phyloP scores from a whole-genome alignment of 1,140 invertebrate species.

The Drosophila elegans region DNA sequence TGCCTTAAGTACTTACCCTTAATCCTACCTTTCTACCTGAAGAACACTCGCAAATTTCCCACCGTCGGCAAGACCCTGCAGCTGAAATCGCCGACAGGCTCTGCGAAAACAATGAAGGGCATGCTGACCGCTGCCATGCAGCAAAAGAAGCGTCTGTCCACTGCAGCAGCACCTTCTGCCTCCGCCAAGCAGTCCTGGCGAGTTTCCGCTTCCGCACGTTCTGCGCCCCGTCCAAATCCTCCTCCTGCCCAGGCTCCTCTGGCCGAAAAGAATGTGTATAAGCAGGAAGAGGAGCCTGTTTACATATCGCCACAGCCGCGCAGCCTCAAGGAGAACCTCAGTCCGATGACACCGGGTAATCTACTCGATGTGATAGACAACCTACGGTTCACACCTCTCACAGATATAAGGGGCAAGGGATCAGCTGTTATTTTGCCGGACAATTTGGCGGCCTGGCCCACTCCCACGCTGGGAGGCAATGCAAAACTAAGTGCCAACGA shows the following conservation, averaged over 20 bases:
- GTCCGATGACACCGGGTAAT: constrained; percentile 64
- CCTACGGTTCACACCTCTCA: constrained; percentile 75
- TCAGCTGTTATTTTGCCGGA: constrained; percentile 38
- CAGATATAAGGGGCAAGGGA: constrained; percentile 1
- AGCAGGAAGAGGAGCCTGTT: constrained; percentile 17
- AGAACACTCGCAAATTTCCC: constrained; percentile 71
- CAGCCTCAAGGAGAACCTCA: constrained; percentile 74
- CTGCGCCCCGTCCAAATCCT: neutral
- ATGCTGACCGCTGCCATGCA: constrained; percentile 38
- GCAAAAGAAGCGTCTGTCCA: constrained; percentile 52
- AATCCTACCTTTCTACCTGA: constrained; percentile 44
- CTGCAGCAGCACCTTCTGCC: constrained; percentile 9
- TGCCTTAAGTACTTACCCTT: constrained; percentile 10
- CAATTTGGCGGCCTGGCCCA: constrained; percentile 72
- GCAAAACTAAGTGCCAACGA: constrained; percentile 15
- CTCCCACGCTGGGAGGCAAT: constrained; percentile 50
- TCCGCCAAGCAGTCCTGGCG: constrained; percentile 27
- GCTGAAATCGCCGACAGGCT: constrained; percentile 67
- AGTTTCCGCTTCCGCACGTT: neutral
- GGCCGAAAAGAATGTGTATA: constrained; percentile 51
- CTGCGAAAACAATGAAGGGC: constrained; percentile 30
- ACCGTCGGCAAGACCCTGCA: constrained; percentile 72
- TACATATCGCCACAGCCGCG: constrained; percentile 40
- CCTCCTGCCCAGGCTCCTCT: constrained; percentile 31
- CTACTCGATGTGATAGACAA: constrained; percentile 73